Evolutionary conservation across 2,113 vertebrate genomes (phyloP).

Genomic region (Pica pica): DNA sequence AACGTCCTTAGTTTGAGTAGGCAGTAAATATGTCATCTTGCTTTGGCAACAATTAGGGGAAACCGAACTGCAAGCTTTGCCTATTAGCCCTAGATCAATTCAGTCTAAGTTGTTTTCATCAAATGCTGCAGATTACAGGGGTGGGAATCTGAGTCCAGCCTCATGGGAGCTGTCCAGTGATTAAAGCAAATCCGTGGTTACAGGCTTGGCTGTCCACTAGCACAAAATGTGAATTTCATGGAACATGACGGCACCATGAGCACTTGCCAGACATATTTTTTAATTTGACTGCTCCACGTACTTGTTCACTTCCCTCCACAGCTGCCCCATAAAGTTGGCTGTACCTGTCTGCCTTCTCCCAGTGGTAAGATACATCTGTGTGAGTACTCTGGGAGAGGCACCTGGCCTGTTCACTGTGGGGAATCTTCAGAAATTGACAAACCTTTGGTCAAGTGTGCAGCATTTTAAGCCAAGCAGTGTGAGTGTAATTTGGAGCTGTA

Average conservation of each 20-base stretch:
- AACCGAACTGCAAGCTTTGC: slow-evolving; percentile 15
- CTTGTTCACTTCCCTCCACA: not conserved
- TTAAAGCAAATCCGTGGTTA: slow-evolving; percentile 68
- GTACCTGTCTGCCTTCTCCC: slow-evolving; percentile 25
- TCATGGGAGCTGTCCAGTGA: slow-evolving; percentile 68
- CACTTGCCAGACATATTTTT: slow-evolving; percentile 41
- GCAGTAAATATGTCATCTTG: slow-evolving; percentile 54
- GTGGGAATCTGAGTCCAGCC: slow-evolving; percentile 59
- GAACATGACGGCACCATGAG: slow-evolving; percentile 50
- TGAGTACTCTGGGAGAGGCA: not conserved
- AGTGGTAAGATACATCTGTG: slow-evolving; percentile 10
- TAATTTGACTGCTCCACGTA: slow-evolving; percentile 9
- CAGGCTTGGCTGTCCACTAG: slow-evolving; percentile 59
- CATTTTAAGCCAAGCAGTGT: not conserved
- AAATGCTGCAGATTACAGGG: slow-evolving; percentile 62
- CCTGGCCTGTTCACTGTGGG: not conserved
- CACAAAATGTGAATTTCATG: slow-evolving; percentile 55
- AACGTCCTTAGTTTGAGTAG: slow-evolving; percentile 46
- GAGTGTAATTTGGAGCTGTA: not conserved
- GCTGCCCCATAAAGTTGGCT: slow-evolving; percentile 39
- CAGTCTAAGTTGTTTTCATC: slow-evolving; percentile 71
- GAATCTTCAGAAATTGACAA: slow-evolving; percentile 5
- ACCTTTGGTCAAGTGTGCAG: not conserved
- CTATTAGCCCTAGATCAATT: slow-evolving; percentile 64
- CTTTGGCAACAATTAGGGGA: slow-evolving; percentile 52